Base-by-base conservation (phyloP, 2,113 vertebrate genomes). In the Pithys albifrons region DNA sequence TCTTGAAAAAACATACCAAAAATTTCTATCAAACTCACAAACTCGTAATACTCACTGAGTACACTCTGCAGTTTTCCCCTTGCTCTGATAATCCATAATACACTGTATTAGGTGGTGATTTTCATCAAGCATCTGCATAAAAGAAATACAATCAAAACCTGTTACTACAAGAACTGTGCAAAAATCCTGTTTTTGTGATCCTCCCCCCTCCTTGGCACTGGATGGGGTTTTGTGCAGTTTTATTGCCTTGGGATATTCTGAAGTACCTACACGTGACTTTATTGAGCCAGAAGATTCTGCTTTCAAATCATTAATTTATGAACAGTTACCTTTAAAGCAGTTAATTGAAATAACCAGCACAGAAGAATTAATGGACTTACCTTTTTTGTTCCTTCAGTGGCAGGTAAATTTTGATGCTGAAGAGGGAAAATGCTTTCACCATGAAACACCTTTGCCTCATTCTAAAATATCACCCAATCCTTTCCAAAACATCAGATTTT, bases 51-150 rank as follows among this genome's bases (percentile, higher is more conserved):
- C 99, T 98, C 96, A 99, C 99, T 99, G 99, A 91, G 99, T 98
- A 96, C 99, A 99, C 98, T 99, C 99, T 54, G 98, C 98, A 4
- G 98, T 98, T 98, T 99, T 99, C 70, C 99, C 99, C 97, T 99
- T 99, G 98, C 99, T 99, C 98, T 99, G 99, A 97, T 99, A 99
- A 94, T 99, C 99, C 99, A 99, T 99, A 96, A 99, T 99, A 96
- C 99, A 99, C 88, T 99, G 99, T 97, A 99, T 99, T 97, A 99
- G 97, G 93, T 99, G 99, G 93, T 99, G 98, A 93, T 99, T 99
- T 98, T 99, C 99, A 94, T 99, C 99, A 97, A 99, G 98, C 99
- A 99, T 99, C 99, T 99, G 90, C 43, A 48, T 90, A 55, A 96
- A 91, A 92, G 88, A 95, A 81, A 95, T 33, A 77, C 0, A 8